A percentile compares a stretch with the other conserved stretches of the same genome.
Evolutionary conservation across 2,888 invertebrate genomes (phyloP).

Genomic region (Argyresthia goedartella): DNA sequence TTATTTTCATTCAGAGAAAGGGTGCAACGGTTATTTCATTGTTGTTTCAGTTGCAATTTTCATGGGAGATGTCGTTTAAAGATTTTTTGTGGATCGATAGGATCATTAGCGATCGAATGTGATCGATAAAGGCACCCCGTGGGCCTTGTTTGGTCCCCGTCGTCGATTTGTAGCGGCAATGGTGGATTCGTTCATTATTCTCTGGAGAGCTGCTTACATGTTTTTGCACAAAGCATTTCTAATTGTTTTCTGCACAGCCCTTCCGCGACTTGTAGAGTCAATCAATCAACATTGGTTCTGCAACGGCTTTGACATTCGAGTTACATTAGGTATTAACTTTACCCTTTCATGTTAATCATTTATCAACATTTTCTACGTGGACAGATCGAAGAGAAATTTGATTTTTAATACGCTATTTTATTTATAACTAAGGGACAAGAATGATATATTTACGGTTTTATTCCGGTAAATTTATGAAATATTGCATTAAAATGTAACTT

Average conservation of each 20-base stretch:
- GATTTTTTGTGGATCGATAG: constrained; percentile 40
- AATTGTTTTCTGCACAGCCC: constrained; percentile 48
- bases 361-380: constrained; percentile 20
- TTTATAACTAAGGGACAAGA: too few relatives aligned
- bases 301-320: constrained; percentile 26
- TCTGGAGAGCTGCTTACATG: constrained; percentile 23
- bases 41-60: constrained; percentile 27
- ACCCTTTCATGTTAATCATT: constrained; percentile 36
- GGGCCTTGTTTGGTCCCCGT: constrained; percentile 28
- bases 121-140: constrained; percentile 41
- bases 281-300: constrained; percentile 61
- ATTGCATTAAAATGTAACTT: too few relatives aligned
- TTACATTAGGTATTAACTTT: constrained; percentile 20
- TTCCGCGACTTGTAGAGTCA: constrained; percentile 28
- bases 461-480: too few relatives aligned
- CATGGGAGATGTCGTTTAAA: constrained; percentile 25
- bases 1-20: background rate
- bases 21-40: constrained; percentile 42
- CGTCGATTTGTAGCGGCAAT: constrained; percentile 28
- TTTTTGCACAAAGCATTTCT: constrained; percentile 44
- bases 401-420: too few relatives aligned
- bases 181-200: constrained; percentile 28
- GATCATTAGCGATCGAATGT: constrained; percentile 54
- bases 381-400: background rate
- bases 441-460: too few relatives aligned